Evolutionary conservation across 2,797 vertebrate genomes (phyloP), one percentile per base, ranked within the genome.

Genomic region (Austrolebias charrua): DNA sequence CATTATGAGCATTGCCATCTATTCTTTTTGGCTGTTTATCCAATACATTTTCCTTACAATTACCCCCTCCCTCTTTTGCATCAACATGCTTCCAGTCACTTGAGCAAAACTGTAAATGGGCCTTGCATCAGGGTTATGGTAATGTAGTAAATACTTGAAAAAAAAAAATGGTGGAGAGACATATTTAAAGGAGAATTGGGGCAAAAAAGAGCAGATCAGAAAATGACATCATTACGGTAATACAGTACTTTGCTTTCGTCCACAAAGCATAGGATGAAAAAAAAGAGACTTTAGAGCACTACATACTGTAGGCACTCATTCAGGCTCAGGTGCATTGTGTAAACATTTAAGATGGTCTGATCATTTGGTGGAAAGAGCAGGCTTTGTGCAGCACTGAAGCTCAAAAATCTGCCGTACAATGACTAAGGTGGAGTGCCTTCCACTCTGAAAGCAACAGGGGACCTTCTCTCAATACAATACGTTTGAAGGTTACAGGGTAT

Each of bases 1-100:
- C 92, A 96, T 97, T 97, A 95, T 96, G 95, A 93, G 88, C 92
- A 90, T 91, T 93, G 93, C 92, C 83, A 88, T 91, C 92, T 86
- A 92, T 96, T 97, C 94, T 95, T 93, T 90, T 85, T 82, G 80
- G 90, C 92, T 95, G 93, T 96, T 95, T 95, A 94, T 94, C 72
- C 51, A 78, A 68, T 79, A 95, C 92, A 92, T 95, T 94, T 94
- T 88, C 91, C 35, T 87, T 92, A 94, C 92, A 95, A 95, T 95
- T 92, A 95, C 92, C 91, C 83, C 82, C 89, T 91, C 82, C 83
- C 82, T 81, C 89, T 90, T 93, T 91, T 74, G 88, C 93, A 84
- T 91, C 92, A n/a, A n/a, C n/a, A 92, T 89, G 91, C 92, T 92
- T 90, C 89, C 86, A 89, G 91, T 86, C 91, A 82, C 92, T 94